Evolutionary conservation across 2,113 vertebrate species (phyloP).

Genomic region (Acrocephalus kingi): DNA sequence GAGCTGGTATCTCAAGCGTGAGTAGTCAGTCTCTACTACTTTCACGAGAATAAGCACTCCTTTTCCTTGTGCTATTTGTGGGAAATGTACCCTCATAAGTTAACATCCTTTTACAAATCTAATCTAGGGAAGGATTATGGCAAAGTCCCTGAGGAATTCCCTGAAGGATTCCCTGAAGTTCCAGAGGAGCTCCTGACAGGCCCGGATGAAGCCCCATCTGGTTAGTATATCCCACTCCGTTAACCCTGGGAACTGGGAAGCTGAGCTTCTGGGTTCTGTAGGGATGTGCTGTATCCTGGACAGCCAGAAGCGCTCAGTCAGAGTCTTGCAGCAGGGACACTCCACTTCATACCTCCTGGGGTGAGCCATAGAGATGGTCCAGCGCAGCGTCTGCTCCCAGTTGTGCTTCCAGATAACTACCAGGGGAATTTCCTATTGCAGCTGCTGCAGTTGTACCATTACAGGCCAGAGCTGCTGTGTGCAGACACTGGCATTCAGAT

Average conservation of each 20-base stretch:
- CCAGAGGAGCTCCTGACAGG: accelerated
- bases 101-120: no score
- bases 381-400: neutral
- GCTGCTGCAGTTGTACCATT: neutral
- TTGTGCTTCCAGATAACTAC: neutral
- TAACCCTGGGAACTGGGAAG: neutral
- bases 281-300: neutral
- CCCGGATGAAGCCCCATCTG: accelerated
- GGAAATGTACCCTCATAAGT: neutral
- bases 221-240: neutral
- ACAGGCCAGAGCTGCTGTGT: neutral
- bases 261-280: neutral
- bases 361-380: neutral
- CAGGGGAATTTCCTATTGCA: neutral
- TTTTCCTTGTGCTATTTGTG: accelerated
- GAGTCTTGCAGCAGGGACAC: neutral
- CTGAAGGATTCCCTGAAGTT: no score
- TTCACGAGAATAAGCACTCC: accelerated
- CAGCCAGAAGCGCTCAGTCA: neutral
- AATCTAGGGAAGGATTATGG: neutral
- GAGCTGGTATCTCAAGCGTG: neutral
- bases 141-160: no score
- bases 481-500: no score
- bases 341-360: neutral
- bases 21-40: neutral